A percentile compares a stretch with the other conserved stretches of the same genome.
Conservation (phyloP, 2,888 invertebrate species). For the Plusia festucae region DNA sequence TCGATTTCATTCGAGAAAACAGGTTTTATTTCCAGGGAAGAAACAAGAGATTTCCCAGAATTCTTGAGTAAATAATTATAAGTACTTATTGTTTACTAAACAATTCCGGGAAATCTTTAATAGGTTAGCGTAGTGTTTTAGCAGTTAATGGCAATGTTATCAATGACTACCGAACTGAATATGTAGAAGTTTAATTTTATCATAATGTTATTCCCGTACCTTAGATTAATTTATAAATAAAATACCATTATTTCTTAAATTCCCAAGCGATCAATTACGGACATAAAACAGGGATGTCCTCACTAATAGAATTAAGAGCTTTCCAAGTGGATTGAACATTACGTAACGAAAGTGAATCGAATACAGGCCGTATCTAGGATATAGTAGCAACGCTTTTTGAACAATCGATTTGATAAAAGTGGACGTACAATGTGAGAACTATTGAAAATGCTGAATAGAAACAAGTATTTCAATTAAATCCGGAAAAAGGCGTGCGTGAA, state of each 20-base stretch:
- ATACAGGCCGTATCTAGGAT: slow-evolving; percentile 7
- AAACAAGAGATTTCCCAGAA: no score
- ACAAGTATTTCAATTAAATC: slow-evolving; percentile 1
- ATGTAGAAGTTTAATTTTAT: not conserved
- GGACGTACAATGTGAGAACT: not conserved
- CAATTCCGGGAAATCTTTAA: no score
- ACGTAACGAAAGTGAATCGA: slow-evolving; percentile 17
- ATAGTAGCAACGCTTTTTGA: slow-evolving; percentile 4
- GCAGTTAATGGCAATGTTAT: no score
- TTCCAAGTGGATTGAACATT: slow-evolving; percentile 42
- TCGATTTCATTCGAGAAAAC: no score
- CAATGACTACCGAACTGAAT: no score
- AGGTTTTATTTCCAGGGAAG: no score
- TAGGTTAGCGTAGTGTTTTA: no score
- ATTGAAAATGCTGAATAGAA: not conserved
- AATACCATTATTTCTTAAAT: slow-evolving; percentile 21
- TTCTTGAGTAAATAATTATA: no score
- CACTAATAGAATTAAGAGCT: slow-evolving; percentile 55
- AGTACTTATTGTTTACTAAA: no score
- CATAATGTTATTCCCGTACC: not conserved
- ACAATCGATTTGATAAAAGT: slow-evolving; percentile 22
- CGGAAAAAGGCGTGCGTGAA: not conserved
- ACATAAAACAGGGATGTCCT: slow-evolving; percentile 39
- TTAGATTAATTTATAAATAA: slow-evolving; percentile 3
- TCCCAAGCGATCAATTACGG: slow-evolving; percentile 43